These are phyloP conservation scores for Galagoides demidoff DNA, from an alignment of 2,797 vertebrate species.

Conservation along the genomic window DNA sequence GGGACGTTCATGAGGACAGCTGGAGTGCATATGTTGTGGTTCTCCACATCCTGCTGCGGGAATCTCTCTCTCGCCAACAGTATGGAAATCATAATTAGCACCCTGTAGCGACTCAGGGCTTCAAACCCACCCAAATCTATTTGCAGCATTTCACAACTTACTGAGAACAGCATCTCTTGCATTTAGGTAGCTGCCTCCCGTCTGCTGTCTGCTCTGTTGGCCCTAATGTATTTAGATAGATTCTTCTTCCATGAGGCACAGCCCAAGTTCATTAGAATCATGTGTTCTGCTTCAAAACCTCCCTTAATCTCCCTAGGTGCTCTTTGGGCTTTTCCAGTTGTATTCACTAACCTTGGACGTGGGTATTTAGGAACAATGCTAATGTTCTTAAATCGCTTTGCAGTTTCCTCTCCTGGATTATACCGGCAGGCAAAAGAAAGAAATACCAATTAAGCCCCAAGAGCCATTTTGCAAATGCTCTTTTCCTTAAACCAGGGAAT, in stretches of 20 bases:
- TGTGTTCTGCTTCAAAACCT: not conserved
- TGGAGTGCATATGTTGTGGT: not conserved
- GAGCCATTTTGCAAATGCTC: conserved; percentile 67
- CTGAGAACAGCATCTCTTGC: not conserved
- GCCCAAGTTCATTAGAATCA: conserved; percentile 60
- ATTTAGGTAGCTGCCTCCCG: not conserved
- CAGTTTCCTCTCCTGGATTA: conserved; percentile 45
- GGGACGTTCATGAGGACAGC: not conserved
- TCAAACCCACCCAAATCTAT: not conserved
- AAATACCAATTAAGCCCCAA: conserved; percentile 72
- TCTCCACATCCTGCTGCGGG: not conserved
- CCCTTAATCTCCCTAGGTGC: conserved; percentile 52
- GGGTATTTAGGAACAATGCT: conserved; percentile 58
- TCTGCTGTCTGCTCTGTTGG: not conserved
- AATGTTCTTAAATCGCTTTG: conserved; percentile 42
- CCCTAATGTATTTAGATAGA: conserved; percentile 67
- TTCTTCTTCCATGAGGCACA: conserved; percentile 51
- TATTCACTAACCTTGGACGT: conserved; percentile 30
- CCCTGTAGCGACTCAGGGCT: not conserved
- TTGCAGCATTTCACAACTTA: not conserved
- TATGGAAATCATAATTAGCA: not conserved
- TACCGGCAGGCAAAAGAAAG: conserved; percentile 29
- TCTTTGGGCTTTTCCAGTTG: conserved; percentile 34
- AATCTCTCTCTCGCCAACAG: not conserved
- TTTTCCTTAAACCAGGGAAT: conserved; percentile 55